A percentile compares a stretch with the other conserved stretches of the same genome.
These are phyloP conservation scores for Phacellophora camtschatica DNA, from an alignment of 30 jellyfish, hydroid and myxozoan genomes.

Conservation along the genomic window DNA sequence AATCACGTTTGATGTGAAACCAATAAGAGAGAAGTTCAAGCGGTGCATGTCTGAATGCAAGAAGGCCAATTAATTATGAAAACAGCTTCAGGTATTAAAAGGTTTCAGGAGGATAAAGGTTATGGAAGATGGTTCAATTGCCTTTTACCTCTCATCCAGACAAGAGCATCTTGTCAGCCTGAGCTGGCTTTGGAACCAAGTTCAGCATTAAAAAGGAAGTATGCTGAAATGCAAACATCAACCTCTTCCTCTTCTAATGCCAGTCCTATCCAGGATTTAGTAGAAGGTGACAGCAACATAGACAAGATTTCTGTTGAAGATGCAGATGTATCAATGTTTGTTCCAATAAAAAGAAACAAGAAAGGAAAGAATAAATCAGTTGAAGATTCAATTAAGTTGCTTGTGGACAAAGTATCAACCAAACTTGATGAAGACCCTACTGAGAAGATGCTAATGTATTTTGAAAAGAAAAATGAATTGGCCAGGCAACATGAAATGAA, in stretches of 20 bases:
- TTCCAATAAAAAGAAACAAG: conserved; percentile 32
- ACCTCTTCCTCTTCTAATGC: neutral
- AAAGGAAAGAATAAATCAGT: neutral
- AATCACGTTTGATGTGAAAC: neutral
- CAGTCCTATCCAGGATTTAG: neutral
- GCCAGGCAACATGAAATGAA: conserved; percentile 45
- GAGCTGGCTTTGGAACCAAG: conserved; percentile 55
- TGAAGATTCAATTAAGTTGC: neutral
- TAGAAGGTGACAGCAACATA: conserved; percentile 9
- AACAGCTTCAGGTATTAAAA: conserved; percentile 42
- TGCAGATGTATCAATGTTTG: conserved; percentile 3
- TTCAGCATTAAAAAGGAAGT: neutral
- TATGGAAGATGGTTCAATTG: conserved; percentile 2
- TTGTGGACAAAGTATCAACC: neutral
- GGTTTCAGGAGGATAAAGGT: conserved; percentile 52
- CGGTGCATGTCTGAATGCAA: conserved; percentile 5
- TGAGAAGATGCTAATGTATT: conserved; percentile 11
- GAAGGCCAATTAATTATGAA: conserved; percentile 21
- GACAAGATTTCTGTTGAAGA: neutral
- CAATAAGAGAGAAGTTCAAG: neutral
- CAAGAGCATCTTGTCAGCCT: conserved; percentile 58
- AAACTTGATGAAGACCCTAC: conserved; percentile 25
- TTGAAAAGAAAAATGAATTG: neutral
- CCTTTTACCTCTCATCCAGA: conserved; percentile 6
- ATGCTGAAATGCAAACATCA: neutral